Evolutionary conservation across 1,140 invertebrate genomes (phyloP), one percentile per base, ranked within the genome.

Genomic region (Doryteuthis pealeii): DNA sequence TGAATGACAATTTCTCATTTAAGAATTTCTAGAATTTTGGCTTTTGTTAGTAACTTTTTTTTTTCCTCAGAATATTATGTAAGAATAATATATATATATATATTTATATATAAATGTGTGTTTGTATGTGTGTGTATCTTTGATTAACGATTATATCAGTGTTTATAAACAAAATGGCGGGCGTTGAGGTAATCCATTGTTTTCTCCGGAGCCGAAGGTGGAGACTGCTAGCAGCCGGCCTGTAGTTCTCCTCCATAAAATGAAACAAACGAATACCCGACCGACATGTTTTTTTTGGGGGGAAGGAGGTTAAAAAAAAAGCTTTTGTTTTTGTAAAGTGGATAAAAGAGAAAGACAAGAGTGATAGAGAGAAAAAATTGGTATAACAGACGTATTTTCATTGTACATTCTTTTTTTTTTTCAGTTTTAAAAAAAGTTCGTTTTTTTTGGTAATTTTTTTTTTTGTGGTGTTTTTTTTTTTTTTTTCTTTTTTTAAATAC

Each of bases 221-320:
- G 54, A 62, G 54, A 28, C 18, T 62, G 54, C 54, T 62, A 62
- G 54, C 54, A 62, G 54, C 54, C 54, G 54, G 26, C 54, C 18
- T 28, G 26, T 62, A 62, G 54, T 62, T 62, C 54, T 62, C 54
- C 54, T 28, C 54, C 54, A 62, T 62, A 6, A 62, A 8, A 28
- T 62, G 5, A n/a, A 28, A 62, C 54, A 62, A 22, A 62, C 18
- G 18, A n/a, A 28, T n/a, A 22, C 18, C 26, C 54, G 26, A 62
- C 54, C 18, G 2, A 58, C 26, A n/a, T 12, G 12, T 49, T 49
- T 49, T 49, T 22, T 12, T 49, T 15, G 12, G 12, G 12, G 12
- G 12, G 1, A 49, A 49, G 12, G 22, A 15, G 1, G 45, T 49
- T 12, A 15, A 49, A 49, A 49, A 49, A 49, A 49, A 49, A 49